Evolutionary conservation across 2,113 vertebrate species (phyloP).

Genomic region (Carlito syrichta): DNA sequence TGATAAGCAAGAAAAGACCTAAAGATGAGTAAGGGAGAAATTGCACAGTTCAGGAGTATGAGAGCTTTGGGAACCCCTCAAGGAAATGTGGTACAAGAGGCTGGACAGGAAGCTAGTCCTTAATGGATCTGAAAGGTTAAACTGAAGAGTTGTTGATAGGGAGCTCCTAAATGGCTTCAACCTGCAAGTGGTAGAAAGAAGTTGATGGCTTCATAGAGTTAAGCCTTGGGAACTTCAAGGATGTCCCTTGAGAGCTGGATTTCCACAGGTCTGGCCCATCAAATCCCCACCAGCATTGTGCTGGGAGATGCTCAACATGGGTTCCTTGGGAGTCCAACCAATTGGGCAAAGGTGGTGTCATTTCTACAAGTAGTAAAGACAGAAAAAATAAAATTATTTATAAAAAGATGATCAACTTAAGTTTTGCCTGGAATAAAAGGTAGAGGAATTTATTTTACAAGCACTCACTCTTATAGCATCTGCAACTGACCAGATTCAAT

Average conservation of each 20-base stretch:
- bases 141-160: neutral
- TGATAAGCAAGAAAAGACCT: neutral
- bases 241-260: neutral
- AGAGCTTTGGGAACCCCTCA: neutral
- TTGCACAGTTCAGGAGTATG: neutral
- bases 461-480: neutral
- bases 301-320: accelerated
- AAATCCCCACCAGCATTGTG: neutral
- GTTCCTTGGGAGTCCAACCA: neutral
- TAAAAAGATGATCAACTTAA: neutral
- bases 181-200: no score
- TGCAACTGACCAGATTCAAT: neutral
- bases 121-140: neutral
- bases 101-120: neutral
- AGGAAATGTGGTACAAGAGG: no score
- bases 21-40: neutral
- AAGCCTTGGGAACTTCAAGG: neutral
- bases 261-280: neutral
- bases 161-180: neutral
- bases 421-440: neutral
- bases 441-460: neutral
- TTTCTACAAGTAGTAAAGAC: neutral
- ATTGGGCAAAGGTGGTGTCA: neutral
- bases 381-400: neutral
- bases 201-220: no score